Evolutionary conservation across 2,113 vertebrate genomes (phyloP).

Genomic region (Macaca mulatta): DNA sequence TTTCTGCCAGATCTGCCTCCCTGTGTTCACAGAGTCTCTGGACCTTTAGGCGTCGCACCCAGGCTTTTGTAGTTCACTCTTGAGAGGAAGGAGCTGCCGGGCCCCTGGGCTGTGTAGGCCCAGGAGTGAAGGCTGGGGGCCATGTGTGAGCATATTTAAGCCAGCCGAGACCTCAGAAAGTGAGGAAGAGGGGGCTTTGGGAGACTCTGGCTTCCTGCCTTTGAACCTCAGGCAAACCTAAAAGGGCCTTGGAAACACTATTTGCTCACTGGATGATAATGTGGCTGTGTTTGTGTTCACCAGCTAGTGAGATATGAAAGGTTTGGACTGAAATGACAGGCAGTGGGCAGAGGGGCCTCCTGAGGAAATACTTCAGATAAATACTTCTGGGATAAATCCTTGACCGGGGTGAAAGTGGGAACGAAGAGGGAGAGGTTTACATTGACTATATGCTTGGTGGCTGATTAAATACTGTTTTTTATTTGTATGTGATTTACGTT

Average conservation of each 20-base stretch:
- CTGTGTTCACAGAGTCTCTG: no score
- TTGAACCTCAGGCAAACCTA: neutral
- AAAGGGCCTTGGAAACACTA: neutral
- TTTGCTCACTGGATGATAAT: neutral
- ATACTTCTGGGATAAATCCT: neutral
- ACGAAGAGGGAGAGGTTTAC: neutral
- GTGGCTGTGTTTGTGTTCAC: neutral
- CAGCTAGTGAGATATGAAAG: neutral
- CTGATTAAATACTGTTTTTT: neutral
- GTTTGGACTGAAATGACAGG: neutral
- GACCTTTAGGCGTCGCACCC: no score
- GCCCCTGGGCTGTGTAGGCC: neutral
- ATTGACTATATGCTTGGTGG: neutral
- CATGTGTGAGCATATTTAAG: neutral
- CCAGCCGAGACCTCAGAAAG: neutral
- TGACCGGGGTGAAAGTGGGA: neutral
- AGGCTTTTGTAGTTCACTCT: no score
- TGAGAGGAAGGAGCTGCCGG: neutral
- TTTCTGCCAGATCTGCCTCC: neutral
- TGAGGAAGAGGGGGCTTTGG: neutral
- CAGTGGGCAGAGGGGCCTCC: neutral
- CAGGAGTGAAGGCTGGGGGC: neutral
- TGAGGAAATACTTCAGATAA: neutral
- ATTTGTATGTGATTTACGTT: neutral
- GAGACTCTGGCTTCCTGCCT: neutral